Percentiles rank a stretch among this genome's conserved stretches.
Evolutionary conservation across 1,140 invertebrate genomes (phyloP).

Genomic region (Paracyclopina nana): DNA sequence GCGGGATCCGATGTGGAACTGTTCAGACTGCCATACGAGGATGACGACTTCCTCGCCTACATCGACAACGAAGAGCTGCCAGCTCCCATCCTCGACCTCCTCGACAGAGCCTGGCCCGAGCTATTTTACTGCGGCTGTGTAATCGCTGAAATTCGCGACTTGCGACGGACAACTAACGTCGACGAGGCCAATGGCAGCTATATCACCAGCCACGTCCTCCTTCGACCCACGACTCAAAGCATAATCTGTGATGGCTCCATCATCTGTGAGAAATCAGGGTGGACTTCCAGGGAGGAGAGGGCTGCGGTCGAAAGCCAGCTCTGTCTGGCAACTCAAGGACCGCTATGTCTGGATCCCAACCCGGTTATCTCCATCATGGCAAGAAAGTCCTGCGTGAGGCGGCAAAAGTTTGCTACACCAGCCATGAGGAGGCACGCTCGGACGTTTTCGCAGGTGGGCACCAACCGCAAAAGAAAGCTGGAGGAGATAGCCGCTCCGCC

Average conservation of each 20-base stretch:
- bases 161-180: constrained; percentile 35
- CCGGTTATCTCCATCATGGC: constrained; percentile 50
- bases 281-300: constrained; percentile 47
- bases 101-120: constrained; percentile 53
- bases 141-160: constrained; percentile 71
- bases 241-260: constrained; percentile 49
- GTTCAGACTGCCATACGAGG: not conserved
- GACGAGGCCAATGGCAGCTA: constrained; percentile 19
- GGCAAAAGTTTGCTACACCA: constrained; percentile 48
- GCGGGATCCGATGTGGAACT: constrained; percentile 1
- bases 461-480: constrained; percentile 62
- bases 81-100: constrained; percentile 55
- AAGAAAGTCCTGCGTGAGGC: constrained; percentile 41
- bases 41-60: constrained; percentile 1
- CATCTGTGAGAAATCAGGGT: constrained; percentile 38
- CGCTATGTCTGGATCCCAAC: constrained; percentile 64
- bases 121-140: constrained; percentile 80
- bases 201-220: constrained; percentile 46
- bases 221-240: constrained; percentile 65
- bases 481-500: constrained; percentile 57
- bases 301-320: constrained; percentile 39
- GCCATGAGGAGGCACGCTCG: constrained; percentile 47
- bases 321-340: constrained; percentile 54
- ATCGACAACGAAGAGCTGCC: constrained; percentile 61
- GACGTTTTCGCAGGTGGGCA: constrained; percentile 44